These are phyloP conservation scores for Nyctalus aviator DNA, from an alignment of 2,797 vertebrate genomes.

Conservation along the genomic window DNA sequence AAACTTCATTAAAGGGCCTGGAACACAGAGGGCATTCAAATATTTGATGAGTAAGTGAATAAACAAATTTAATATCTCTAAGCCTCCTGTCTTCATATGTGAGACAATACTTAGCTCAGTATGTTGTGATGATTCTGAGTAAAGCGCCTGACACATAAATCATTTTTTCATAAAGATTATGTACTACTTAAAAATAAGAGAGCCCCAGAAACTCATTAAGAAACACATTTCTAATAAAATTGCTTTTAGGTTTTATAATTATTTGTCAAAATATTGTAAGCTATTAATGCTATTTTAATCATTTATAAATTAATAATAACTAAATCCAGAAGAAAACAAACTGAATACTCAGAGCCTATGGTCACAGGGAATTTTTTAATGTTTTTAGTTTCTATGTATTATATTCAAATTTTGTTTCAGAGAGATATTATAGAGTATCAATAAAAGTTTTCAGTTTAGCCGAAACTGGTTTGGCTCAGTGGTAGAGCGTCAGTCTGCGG, in stretches of 20 bases:
- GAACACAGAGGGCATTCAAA: neutral
- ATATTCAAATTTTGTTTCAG: constrained; percentile 1
- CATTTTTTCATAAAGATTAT: neutral
- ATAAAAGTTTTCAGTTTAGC: no score
- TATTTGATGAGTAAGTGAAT: neutral
- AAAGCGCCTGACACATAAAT: neutral
- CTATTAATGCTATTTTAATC: neutral
- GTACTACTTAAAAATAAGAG: neutral
- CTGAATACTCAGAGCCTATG: constrained; percentile 6
- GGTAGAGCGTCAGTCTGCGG: no score
- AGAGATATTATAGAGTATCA: neutral
- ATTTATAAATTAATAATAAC: neutral
- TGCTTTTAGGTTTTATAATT: constrained; percentile 29
- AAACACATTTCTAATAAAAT: neutral
- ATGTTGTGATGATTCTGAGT: neutral
- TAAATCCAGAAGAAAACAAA: constrained; percentile 12
- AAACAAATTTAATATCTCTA: neutral
- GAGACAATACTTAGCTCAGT: neutral
- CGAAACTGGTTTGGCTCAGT: no score
- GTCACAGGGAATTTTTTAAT: neutral
- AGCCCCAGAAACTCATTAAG: constrained; percentile 1
- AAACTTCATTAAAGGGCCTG: neutral
- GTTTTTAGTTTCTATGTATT: neutral
- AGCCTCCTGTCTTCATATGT: constrained; percentile 7
- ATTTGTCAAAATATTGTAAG: neutral